Evolutionary conservation across 2,797 vertebrate genomes (phyloP).

Genomic region (Linurgus olivaceus): DNA sequence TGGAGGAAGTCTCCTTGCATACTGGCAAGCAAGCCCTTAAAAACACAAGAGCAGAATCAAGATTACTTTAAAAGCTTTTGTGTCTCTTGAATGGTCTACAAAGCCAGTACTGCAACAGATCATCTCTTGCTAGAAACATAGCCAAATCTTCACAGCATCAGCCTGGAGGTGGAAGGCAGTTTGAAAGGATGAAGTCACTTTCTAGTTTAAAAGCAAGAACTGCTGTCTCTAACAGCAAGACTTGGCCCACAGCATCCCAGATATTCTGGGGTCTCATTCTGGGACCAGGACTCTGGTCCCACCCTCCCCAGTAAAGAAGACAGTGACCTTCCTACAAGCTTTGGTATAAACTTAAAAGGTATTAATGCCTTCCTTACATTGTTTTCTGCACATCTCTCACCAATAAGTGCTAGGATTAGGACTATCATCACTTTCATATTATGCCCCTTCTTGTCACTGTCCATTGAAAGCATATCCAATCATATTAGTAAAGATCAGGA

Average conservation of each 20-base stretch:
- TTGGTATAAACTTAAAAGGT: neutral
- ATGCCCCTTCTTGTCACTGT: conserved; percentile 77
- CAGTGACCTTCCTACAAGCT: neutral
- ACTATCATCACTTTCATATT: conserved; percentile 70
- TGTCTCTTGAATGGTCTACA: neutral
- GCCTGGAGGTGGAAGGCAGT: neutral
- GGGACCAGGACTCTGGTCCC: neutral
- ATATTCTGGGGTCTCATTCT: neutral
- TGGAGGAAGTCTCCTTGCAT: conserved; percentile 73
- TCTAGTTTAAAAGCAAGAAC: neutral
- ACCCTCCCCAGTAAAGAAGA: neutral
- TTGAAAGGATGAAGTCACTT: neutral
- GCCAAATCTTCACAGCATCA: neutral
- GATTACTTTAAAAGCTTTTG: conserved; percentile 76
- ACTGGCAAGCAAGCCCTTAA: conserved; percentile 65
- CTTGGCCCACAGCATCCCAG: neutral
- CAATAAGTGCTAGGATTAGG: conserved; percentile 74
- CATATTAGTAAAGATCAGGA: conserved; percentile 69
- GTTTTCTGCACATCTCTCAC: conserved; percentile 63
- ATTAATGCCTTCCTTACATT: neutral
- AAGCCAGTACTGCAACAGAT: neutral
- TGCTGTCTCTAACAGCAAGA: neutral
- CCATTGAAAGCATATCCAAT: conserved; percentile 73
- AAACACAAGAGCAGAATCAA: conserved; percentile 73
- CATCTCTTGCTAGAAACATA: neutral